These are phyloP conservation scores for Plutomurus gul DNA, from an alignment of 1,140 invertebrate species.

Conservation along the genomic window DNA sequence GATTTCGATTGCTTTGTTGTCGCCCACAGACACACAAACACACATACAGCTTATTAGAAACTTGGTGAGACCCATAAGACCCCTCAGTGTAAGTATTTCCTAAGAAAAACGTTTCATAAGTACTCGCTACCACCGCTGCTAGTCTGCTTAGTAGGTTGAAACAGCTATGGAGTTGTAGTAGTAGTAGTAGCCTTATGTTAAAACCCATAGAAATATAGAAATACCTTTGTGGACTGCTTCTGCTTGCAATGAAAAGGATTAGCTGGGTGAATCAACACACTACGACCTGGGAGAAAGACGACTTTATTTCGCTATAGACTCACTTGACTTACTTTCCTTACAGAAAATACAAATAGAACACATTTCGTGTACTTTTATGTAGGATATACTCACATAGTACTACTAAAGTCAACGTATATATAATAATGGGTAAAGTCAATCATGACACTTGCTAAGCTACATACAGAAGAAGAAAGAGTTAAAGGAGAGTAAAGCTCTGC, in stretches of 20 bases:
- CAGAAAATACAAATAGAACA: no score
- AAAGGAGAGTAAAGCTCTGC: no score
- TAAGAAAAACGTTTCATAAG: not conserved
- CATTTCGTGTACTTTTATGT: no score
- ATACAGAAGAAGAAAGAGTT: no score
- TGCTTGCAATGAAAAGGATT: not conserved
- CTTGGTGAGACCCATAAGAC: not conserved
- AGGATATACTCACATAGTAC: no score
- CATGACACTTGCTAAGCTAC: no score
- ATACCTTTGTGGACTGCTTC: not conserved
- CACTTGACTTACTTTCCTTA: constrained; percentile 1
- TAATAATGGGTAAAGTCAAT: no score
- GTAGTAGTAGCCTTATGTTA: not conserved
- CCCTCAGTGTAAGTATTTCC: not conserved
- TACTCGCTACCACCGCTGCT: no score
- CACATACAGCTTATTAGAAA: constrained; percentile 8
- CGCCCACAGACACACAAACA: not conserved
- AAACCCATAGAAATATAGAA: not conserved
- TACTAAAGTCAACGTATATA: no score
- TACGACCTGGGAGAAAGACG: no score
- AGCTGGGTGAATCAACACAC: not conserved
- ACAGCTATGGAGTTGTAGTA: not conserved
- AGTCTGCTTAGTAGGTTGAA: not conserved
- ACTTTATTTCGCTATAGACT: no score
- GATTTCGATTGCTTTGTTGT: constrained; percentile 7